These are phyloP conservation scores for Cossypha dichroa DNA, from an alignment of 2,797 vertebrate species.

Conservation along the genomic window DNA sequence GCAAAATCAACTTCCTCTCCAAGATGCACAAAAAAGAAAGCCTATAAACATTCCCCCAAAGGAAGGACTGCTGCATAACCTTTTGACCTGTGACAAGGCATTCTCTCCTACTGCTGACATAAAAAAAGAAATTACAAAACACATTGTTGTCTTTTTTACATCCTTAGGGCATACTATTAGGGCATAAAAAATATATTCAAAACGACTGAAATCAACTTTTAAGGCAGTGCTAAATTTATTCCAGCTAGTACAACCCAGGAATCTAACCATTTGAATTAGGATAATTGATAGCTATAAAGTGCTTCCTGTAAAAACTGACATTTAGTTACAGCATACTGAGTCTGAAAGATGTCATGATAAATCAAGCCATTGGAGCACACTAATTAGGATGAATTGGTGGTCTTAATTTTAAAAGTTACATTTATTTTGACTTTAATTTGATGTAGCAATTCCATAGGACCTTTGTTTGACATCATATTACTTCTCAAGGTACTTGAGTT, in stretches of 20 bases:
- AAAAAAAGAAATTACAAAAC: not conserved
- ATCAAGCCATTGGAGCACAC: not conserved
- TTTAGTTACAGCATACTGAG: not conserved
- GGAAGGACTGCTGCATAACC: constrained; percentile 43
- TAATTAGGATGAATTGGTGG: not conserved
- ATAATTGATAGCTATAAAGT: not conserved
- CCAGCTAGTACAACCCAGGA: not conserved
- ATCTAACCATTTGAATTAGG: not conserved
- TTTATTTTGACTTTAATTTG: constrained; percentile 6
- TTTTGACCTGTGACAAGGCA: constrained; percentile 1
- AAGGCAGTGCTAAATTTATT: not conserved
- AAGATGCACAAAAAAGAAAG: not conserved
- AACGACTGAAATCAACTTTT: not conserved
- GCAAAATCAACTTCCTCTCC: constrained; percentile 6
- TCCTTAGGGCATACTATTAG: not conserved
- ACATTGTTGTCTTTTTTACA: not conserved
- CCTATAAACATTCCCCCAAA: not conserved
- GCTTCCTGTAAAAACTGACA: not conserved
- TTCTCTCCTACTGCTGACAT: not conserved
- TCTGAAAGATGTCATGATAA: constrained; percentile 2
- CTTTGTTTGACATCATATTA: not conserved
- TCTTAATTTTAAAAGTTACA: not conserved
- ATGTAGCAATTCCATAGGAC: not conserved
- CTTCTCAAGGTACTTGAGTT: not conserved
- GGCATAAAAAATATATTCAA: not conserved